Conservation (phyloP, 2,888 invertebrate genomes). For the Drosophila leonis region DNA sequence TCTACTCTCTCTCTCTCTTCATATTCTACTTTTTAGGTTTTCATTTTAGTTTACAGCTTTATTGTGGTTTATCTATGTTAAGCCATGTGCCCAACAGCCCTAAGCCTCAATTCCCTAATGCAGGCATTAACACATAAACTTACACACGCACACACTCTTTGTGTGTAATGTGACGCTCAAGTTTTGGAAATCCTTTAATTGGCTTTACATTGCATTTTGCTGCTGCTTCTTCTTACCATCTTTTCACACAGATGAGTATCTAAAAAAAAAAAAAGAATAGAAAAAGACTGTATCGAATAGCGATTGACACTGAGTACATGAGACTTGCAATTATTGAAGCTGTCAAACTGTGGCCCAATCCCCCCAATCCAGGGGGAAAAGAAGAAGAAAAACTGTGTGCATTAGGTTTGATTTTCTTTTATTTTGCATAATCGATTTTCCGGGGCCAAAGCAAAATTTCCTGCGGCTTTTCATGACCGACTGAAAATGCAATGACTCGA, state of each 20-base stretch:
- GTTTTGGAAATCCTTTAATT: slow-evolving; percentile 77
- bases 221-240: slow-evolving; percentile 13
- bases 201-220: slow-evolving; percentile 58
- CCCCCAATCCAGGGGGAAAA: neutral
- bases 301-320: slow-evolving; percentile 40
- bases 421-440: slow-evolving; percentile 76
- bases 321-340: slow-evolving; percentile 37
- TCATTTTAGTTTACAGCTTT: slow-evolving; percentile 38
- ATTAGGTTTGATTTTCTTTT: slow-evolving; percentile 49
- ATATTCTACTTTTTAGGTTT: neutral
- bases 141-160: slow-evolving; percentile 6
- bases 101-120: slow-evolving; percentile 20
- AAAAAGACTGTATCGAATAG: slow-evolving; percentile 9
- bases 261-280: slow-evolving; percentile 20
- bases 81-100: slow-evolving; percentile 19
- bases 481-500: slow-evolving; percentile 67
- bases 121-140: slow-evolving; percentile 25
- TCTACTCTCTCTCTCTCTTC: neutral
- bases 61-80: slow-evolving; percentile 48
- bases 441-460: slow-evolving; percentile 29
- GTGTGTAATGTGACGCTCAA: slow-evolving; percentile 67
- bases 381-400: slow-evolving; percentile 16
- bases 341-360: slow-evolving; percentile 25
- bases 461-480: slow-evolving; percentile 55
- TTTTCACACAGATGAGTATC: slow-evolving; percentile 36